These are phyloP conservation scores for Crocuta crocuta DNA, from an alignment of 2,113 vertebrate genomes.

Conservation along the genomic window DNA sequence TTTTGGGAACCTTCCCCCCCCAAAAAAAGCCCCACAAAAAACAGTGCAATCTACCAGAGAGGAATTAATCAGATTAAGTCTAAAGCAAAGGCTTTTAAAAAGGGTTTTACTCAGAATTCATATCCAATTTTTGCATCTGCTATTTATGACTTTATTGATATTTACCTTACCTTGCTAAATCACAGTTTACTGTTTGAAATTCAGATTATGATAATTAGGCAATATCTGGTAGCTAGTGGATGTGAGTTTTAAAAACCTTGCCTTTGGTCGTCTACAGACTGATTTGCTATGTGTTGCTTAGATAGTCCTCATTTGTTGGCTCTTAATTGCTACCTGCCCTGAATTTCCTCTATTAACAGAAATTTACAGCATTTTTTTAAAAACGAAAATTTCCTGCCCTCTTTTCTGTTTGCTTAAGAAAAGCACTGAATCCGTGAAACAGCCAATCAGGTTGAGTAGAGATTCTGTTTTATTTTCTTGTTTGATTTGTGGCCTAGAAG, in stretches of 20 bases:
- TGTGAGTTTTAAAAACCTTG: neutral
- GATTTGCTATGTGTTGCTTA: neutral
- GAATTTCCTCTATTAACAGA: neutral
- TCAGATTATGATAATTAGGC: neutral
- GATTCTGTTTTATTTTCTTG: neutral
- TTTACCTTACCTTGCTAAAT: neutral
- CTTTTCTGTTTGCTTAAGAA: neutral
- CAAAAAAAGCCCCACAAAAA: neutral
- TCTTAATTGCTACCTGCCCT: neutral
- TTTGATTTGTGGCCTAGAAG: slow-evolving; percentile 18
- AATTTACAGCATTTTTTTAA: neutral
- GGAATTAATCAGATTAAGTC: neutral
- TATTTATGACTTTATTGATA: neutral
- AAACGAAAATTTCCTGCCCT: neutral
- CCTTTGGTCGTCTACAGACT: neutral
- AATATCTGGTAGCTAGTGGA: neutral
- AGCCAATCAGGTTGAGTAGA: neutral
- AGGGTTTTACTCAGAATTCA: neutral
- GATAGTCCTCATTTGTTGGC: neutral
- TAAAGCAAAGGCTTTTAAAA: neutral
- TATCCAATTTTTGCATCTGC: neutral
- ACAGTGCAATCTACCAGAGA: neutral
- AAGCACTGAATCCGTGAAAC: neutral
- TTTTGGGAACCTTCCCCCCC: neutral
- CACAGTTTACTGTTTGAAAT: neutral